These are phyloP conservation scores for Pocillopora grandis DNA, from an alignment of 92 coral and sea anemone species.

Conservation along the genomic window DNA sequence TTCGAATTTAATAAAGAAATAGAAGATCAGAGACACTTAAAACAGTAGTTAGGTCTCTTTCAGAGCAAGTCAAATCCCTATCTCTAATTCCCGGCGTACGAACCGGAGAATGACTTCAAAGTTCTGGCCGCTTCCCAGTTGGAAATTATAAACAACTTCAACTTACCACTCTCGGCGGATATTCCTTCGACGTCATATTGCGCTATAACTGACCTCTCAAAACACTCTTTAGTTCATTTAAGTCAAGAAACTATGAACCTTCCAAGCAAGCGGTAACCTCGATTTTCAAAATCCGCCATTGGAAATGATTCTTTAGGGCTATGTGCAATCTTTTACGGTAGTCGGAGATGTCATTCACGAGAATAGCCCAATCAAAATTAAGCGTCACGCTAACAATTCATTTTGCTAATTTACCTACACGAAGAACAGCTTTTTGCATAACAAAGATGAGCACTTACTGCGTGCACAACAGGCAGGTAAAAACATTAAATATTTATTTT, in stretches of 20 bases:
- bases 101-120: slow-evolving; percentile 4
- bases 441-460: not conserved
- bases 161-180: slow-evolving; percentile 46
- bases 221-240: slow-evolving; percentile 5
- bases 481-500: not conserved
- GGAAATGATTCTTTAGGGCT: not conserved
- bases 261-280: slow-evolving; percentile 5
- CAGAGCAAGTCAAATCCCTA: not conserved
- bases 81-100: not conserved
- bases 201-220: slow-evolving; percentile 1
- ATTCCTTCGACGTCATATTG: slow-evolving; percentile 36
- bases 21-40: not conserved
- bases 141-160: slow-evolving; percentile 27
- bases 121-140: slow-evolving; percentile 20
- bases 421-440: not conserved
- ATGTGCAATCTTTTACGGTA: not conserved
- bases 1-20: not conserved
- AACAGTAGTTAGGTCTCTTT: not conserved
- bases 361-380: slow-evolving; percentile 11
- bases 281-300: slow-evolving; percentile 32
- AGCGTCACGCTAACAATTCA: slow-evolving; percentile 24
- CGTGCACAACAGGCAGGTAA: not conserved
- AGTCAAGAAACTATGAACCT: slow-evolving; percentile 23
- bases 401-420: not conserved
- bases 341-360: slow-evolving; percentile 22